phyloP scores from a whole-genome alignment of 2,797 vertebrate genomes.

The Sylvilagus floridanus region DNA sequence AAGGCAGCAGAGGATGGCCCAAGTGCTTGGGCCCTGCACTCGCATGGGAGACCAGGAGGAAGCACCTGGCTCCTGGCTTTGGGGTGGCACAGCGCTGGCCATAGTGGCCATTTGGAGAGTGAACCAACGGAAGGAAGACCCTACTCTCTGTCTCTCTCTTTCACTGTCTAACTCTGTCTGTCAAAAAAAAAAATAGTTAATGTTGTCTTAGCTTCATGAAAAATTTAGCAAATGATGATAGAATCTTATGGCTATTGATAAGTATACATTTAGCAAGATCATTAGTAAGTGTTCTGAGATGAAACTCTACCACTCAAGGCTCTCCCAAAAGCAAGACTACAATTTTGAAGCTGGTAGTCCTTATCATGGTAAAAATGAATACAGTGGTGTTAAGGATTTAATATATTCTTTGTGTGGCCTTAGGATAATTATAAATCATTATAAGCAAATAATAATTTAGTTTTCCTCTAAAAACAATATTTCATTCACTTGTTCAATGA shows the following conservation, averaged over 20 bases:
- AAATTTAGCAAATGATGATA: slow-evolving; percentile 32
- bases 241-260: not conserved
- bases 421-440: slow-evolving; percentile 39
- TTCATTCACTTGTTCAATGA: slow-evolving; percentile 44
- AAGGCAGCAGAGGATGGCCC: too few species aligned
- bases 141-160: too few species aligned
- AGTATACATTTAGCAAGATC: not conserved
- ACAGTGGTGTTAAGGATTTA: not conserved
- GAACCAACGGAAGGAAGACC: too few species aligned
- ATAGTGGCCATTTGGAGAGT: too few species aligned
- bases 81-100: too few species aligned
- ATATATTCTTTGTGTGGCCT: slow-evolving; percentile 24
- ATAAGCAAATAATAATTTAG: slow-evolving; percentile 34
- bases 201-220: slow-evolving; percentile 7
- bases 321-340: not conserved
- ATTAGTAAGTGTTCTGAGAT: not conserved
- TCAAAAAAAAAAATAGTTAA: not conserved
- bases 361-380: slow-evolving; percentile 36
- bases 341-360: not conserved
- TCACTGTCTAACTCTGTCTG: too few species aligned
- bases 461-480: slow-evolving; percentile 51
- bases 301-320: not conserved
- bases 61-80: too few species aligned
- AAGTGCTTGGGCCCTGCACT: too few species aligned
- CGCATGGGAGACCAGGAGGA: too few species aligned